A percentile compares a stretch with the other conserved stretches of the same genome.
Evolutionary conservation across 1,140 invertebrate species (phyloP).

Genomic region (Camponotus pennsylvanicus): DNA sequence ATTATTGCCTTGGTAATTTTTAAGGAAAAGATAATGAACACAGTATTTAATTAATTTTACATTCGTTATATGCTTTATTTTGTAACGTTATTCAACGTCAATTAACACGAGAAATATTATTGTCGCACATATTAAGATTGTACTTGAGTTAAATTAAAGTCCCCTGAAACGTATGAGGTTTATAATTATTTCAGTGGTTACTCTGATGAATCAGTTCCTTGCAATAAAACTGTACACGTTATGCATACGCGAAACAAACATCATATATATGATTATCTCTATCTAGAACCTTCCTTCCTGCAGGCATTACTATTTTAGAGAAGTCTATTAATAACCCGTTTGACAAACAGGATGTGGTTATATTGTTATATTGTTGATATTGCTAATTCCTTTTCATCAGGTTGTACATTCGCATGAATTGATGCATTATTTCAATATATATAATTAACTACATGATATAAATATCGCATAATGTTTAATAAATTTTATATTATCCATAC

Average conservation of each 20-base stretch:
- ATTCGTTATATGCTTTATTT: constrained; percentile 48
- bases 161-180: not conserved
- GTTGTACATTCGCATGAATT: not conserved
- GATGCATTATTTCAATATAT: not conserved
- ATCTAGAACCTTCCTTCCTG: not conserved
- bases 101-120: constrained; percentile 57
- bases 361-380: not conserved
- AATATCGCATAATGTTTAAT: not conserved
- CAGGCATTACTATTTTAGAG: not conserved
- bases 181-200: constrained; percentile 21
- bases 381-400: not conserved
- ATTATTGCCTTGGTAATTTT: constrained; percentile 58
- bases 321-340: not conserved
- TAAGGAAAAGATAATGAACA: constrained; percentile 37
- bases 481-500: not conserved
- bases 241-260: not conserved
- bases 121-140: constrained; percentile 51
- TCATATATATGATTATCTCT: not conserved
- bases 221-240: not conserved
- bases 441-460: not conserved
- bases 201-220: constrained; percentile 3
- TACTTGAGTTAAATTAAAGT: constrained; percentile 57
- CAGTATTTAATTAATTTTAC: constrained; percentile 44
- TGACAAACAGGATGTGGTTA: not conserved
- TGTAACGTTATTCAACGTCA: constrained; percentile 51